phyloP scores from a whole-genome alignment of 1,140 invertebrate genomes.

The Bombus huntii region DNA sequence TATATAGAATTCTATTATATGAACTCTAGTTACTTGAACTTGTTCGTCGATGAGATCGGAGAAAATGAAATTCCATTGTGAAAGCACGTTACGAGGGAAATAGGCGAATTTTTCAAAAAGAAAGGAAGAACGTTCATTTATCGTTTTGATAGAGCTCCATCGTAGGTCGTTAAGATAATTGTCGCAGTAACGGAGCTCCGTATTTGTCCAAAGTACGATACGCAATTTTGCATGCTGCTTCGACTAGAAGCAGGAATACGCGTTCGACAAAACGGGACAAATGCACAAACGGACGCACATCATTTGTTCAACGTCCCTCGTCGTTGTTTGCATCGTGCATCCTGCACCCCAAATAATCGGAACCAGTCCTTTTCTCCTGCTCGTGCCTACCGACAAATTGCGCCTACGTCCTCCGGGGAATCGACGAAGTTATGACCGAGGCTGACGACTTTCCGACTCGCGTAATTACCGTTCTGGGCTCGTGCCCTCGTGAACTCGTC shows the following conservation, averaged over 20 bases:
- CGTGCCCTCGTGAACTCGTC: slow-evolving; percentile 63
- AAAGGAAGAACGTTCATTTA: neutral
- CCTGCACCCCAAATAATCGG: slow-evolving; percentile 75
- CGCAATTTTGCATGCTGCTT: slow-evolving; percentile 33
- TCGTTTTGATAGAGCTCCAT: neutral
- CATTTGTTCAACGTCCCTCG: slow-evolving; percentile 72
- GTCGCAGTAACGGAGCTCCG: neutral
- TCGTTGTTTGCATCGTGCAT: slow-evolving; percentile 73
- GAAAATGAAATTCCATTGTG: no score
- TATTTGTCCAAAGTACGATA: neutral
- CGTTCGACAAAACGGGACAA: slow-evolving; percentile 64
- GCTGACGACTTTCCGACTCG: slow-evolving; percentile 76
- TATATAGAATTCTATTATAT: no score
- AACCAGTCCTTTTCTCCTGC: slow-evolving; percentile 69
- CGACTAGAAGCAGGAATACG: slow-evolving; percentile 46
- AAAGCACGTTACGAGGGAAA: no score
- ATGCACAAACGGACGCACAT: slow-evolving; percentile 68
- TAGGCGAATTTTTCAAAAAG: no score
- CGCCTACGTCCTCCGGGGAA: slow-evolving; percentile 71
- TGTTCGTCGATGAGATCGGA: no score
- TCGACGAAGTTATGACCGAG: slow-evolving; percentile 77
- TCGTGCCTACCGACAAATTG: slow-evolving; percentile 76
- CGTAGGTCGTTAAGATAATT: slow-evolving; percentile 11
- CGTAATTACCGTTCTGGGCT: slow-evolving; percentile 78
- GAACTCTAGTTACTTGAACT: no score